These are phyloP conservation scores for Wiebesia pumilae DNA, from an alignment of 1,140 invertebrate genomes.

Conservation along the genomic window DNA sequence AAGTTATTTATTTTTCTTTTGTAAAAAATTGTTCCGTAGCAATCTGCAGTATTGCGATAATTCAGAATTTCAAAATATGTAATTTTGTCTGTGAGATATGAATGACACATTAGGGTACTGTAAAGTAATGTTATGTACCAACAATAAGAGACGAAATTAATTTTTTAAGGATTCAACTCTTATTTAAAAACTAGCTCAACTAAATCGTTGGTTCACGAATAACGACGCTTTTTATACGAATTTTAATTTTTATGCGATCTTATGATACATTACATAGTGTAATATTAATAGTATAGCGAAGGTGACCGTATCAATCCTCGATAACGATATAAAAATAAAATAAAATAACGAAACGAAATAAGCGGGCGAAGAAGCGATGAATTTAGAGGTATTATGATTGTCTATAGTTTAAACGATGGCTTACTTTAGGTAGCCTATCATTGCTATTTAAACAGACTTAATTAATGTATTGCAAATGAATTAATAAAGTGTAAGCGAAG, in stretches of 20 bases:
- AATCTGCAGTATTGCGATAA: slow-evolving; percentile 43
- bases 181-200: slow-evolving; percentile 45
- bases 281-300: slow-evolving; percentile 66
- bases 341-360: slow-evolving; percentile 56
- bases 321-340: slow-evolving; percentile 60
- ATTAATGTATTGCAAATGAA: slow-evolving; percentile 75
- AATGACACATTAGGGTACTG: slow-evolving; percentile 40
- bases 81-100: slow-evolving; percentile 39
- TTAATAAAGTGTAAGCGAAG: slow-evolving; percentile 75
- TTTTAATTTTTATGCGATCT: slow-evolving; percentile 74
- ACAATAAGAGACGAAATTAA: slow-evolving; percentile 46
- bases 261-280: slow-evolving; percentile 68
- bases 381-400: slow-evolving; percentile 69
- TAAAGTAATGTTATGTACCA: slow-evolving; percentile 46
- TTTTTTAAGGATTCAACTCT: slow-evolving; percentile 46
- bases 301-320: slow-evolving; percentile 61
- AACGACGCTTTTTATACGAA: slow-evolving; percentile 75
- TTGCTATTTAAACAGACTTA: slow-evolving; percentile 75
- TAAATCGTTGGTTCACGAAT: slow-evolving; percentile 55
- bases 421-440: slow-evolving; percentile 69
- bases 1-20: slow-evolving; percentile 51
- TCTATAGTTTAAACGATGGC: slow-evolving; percentile 73
- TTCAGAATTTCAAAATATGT: slow-evolving; percentile 43
- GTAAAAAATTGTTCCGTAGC: slow-evolving; percentile 48
- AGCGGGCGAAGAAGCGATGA: slow-evolving; percentile 55